Conservation (phyloP, 30 jellyfish, hydroid and myxozoan species). For the Haliclystus octoradiatus region DNA sequence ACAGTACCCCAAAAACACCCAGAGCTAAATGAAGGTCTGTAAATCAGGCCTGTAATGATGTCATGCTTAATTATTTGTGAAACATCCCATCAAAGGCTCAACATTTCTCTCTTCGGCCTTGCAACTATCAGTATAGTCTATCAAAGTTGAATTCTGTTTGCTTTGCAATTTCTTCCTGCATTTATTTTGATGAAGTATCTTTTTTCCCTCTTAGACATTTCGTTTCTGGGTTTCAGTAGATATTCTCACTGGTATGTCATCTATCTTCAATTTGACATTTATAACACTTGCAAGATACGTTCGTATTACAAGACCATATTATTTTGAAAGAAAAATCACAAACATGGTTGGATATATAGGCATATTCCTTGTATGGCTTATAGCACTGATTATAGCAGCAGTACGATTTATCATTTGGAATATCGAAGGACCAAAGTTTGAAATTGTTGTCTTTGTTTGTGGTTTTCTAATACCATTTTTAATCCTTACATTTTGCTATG, state of each 20-base stretch:
- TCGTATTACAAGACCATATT: slow-evolving; percentile 23
- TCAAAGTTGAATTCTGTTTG: too few species aligned
- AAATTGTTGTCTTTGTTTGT: slow-evolving; percentile 25
- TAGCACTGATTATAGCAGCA: slow-evolving; percentile 22
- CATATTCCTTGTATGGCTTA: slow-evolving; percentile 28
- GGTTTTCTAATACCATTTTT: slow-evolving; percentile 43
- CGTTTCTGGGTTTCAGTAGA: too few species aligned
- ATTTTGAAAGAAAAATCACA: slow-evolving; percentile 27
- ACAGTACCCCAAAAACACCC: too few species aligned
- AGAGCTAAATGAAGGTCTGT: too few species aligned
- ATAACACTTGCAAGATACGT: slow-evolving; percentile 56
- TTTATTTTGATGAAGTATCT: too few species aligned
- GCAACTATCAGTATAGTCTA: too few species aligned
- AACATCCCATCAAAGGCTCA: too few species aligned
- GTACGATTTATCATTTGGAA: slow-evolving; percentile 30
- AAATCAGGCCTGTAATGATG: too few species aligned
- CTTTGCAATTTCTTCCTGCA: too few species aligned
- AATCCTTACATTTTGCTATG: slow-evolving; percentile 29
- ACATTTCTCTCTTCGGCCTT: too few species aligned
- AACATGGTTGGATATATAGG: slow-evolving; percentile 16
- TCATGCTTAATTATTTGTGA: too few species aligned
- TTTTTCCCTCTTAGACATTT: too few species aligned
- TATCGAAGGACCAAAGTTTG: slow-evolving; percentile 38
- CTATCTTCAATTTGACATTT: slow-evolving; percentile 52
- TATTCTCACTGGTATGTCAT: slow-evolving; percentile 53